Evolutionary conservation across 2,888 invertebrate genomes (phyloP), one percentile per base, ranked within the genome.

Genomic region (Drosophila seclusa): DNA sequence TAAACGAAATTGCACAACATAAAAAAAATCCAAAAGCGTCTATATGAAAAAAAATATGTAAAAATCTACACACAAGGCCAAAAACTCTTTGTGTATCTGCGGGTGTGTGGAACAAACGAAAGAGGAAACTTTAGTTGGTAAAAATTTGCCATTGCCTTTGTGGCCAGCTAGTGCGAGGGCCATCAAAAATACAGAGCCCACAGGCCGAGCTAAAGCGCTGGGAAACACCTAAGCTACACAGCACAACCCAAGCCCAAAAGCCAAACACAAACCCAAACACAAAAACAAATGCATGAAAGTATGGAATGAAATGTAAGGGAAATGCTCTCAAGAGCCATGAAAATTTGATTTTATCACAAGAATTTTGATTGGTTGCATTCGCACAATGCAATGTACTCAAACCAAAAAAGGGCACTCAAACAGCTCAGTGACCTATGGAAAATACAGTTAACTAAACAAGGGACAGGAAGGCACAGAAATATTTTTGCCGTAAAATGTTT

Each of bases 311-410:
- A 78, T 87, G 77, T 58, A 72, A 75, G 65, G 74, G 80, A 83
- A 80, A 73, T 73, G 68, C 77, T 69, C 78, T 80, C 84, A 80
- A 80, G 80, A 69, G 87, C 87, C 83, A 89, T 89, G 87, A 89
- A 87, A 89, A 89, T 84, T 84, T 80, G 84, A 84, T 84, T 84
- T 87, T 89, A 89, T 89, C 80, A 84, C 82, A 80, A 87, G 84
- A 89, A 89, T 85, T 85, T 85, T 89, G 89, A 85, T 85, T 89
- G 89, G 84, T 61, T 84, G 89, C 87, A 84, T 73, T 73, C 61
- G 65, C 78, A 87, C 74, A 89, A 78, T 77, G 68, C 68, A 77
- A 54, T 58, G 48, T 21, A 48, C 49, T 38, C 67, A 32, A n/a
- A 65, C 29, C 16, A 1, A 31, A n/a, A 54, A 16, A 10, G 48